These are phyloP conservation scores for Sebastes miniatus DNA, from an alignment of 2,797 vertebrate species.

Conservation along the genomic window DNA sequence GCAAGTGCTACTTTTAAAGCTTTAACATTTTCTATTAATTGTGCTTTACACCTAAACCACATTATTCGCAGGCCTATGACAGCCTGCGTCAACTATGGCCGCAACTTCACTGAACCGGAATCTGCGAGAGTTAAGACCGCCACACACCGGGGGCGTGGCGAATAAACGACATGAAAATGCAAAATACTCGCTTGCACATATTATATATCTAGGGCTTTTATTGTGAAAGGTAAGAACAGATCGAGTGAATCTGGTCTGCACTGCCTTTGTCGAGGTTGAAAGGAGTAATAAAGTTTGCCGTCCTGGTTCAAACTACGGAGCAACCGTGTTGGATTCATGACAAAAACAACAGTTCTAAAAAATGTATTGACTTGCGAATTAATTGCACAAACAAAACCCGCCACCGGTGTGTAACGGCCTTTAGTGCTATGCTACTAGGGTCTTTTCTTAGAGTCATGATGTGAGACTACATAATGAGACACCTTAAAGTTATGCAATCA, in stretches of 20 bases:
- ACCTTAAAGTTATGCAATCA: background rate
- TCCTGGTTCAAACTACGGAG: no score
- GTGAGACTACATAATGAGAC: background rate
- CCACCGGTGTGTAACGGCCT: background rate
- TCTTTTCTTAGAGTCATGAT: background rate
- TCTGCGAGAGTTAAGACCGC: background rate
- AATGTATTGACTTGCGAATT: background rate
- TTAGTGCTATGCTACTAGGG: background rate
- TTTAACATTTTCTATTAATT: slow-evolving; percentile 45
- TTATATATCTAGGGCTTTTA: background rate
- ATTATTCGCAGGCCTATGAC: background rate
- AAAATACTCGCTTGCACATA: no score
- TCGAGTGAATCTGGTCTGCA: background rate
- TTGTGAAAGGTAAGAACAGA: background rate
- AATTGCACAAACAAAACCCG: background rate
- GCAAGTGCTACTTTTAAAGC: slow-evolving; percentile 54
- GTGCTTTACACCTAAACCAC: background rate
- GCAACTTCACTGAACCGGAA: background rate
- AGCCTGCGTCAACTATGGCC: background rate
- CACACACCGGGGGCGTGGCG: background rate
- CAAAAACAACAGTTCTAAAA: background rate
- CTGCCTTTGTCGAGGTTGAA: background rate
- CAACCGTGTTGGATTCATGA: no score
- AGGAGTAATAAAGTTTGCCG: no score
- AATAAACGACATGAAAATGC: background rate